Base-by-base conservation (phyloP, 2,888 invertebrate genomes). In the Oscheius sp. region DNA sequence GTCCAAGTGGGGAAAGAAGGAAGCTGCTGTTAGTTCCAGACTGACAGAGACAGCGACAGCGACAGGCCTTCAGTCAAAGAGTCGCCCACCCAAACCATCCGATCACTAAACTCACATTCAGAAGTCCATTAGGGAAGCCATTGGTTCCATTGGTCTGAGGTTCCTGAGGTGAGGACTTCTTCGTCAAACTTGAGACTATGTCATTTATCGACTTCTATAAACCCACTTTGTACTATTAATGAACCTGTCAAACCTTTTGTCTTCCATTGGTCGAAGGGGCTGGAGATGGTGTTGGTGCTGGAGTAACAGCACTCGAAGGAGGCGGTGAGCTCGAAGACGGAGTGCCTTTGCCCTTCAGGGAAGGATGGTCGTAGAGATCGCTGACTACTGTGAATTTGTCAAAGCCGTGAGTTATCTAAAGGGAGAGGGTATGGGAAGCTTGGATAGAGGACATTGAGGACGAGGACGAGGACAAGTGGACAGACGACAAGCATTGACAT, bases 301-400 rank as follows among this genome's bases (percentile, higher is more conserved):
- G 70, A 35, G 70, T 70, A 1, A 58, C 50, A 29, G 70, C 32
- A 21, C 13, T 37, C 13, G 79, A 73, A 0, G 77, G 78, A 9
- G 75, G 77, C 3, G 77, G 74, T 4, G 80, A 75, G 55, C 73
- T 76, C 53, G 68, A 9, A 62, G 77, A 51, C 73, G 76, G 13
- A 71, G 66, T 35, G 74, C 70, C 73, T 60, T 77, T 82, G 50
- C 75, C 74, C 47, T 82, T 82, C 42, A 82, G 75, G 2, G 79
- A 79, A 7, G 82, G 82, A 57, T 82, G 82, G 63, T 82, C 82
- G 47, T 68, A 73, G 9, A 82, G 57, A 55, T 82, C 82, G 2
- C 78, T 73, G 5, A 82, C 79, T 5, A 82, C 79, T 58, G 82
- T 78, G 35, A 82, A 79, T 63, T 82, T 82, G 62, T 82, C 82